Conservation (phyloP, 2,797 vertebrate species). For the Pygocentrus nattereri region DNA sequence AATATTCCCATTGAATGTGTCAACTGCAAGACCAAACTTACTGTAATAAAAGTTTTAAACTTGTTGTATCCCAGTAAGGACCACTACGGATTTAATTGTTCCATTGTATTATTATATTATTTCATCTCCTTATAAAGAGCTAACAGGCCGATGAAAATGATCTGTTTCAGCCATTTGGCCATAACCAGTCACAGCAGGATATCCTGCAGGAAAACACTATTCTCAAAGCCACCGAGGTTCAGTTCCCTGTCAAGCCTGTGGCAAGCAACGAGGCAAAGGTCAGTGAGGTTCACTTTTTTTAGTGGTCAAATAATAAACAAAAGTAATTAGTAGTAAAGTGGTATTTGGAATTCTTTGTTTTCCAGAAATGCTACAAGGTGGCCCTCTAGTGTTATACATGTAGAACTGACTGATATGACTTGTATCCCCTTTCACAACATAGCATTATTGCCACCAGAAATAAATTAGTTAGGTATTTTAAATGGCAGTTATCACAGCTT, state of each 20-base stretch:
- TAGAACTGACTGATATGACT: neutral
- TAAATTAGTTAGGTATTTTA: neutral
- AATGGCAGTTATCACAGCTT: neutral
- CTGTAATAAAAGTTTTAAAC: neutral
- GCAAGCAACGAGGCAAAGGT: slow-evolving; percentile 99
- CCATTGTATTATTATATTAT: neutral
- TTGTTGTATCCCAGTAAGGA: too few species aligned
- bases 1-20: neutral
- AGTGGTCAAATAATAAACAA: neutral
- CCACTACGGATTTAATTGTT: too few species aligned
- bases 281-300: slow-evolving; percentile 27
- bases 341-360: neutral
- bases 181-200: slow-evolving; percentile 99
- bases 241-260: slow-evolving; percentile 98
- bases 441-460: neutral
- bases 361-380: slow-evolving; percentile 1
- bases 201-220: slow-evolving; percentile 99
- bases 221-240: slow-evolving; percentile 98
- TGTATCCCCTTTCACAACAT: neutral
- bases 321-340: neutral
- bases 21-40: neutral
- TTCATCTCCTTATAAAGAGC: neutral
- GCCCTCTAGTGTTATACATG: slow-evolving; percentile 40
- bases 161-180: slow-evolving; percentile 92
- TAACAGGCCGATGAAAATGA: neutral